Base-by-base conservation (phyloP, 1,140 invertebrate genomes). In the Polypedilum pembai region DNA sequence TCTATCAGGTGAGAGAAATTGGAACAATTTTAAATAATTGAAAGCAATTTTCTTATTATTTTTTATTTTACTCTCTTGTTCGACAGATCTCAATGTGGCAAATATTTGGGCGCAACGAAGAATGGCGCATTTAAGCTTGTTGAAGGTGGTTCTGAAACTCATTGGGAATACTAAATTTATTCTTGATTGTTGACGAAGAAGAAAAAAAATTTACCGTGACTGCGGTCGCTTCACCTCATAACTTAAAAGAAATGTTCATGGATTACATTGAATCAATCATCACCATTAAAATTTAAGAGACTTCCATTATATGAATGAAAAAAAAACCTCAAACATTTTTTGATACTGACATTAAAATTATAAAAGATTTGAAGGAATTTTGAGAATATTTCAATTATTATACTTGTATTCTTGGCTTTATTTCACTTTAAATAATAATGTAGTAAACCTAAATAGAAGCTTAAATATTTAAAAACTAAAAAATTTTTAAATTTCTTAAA, bases 71-170 rank as follows among this genome's bases (percentile, higher is more conserved):
- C 2, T 33, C 20, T 69, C 12, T 74, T 2, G 7, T 33, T 40
- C 73, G 7, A 74, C 72, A 82, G 81, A 80, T 81, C 81, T 73
- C 77, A 79, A 74, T 84, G 86, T 75, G 92, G 93, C 65, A 87
- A 89, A 79, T 98, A 96, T 84, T 84, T 98, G 75, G 88, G 90
- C 75, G 94, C 95, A 74, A 94, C 94, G 79, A 98, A 98, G 85
- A 98, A 98, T 83, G 96, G 96, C 73, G 88, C 90, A 75, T 92
- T 98, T 85, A 91, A 91, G 80, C 87, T 96, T 45, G 90, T 91
- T 33, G 92, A 91, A 74, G 86, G 88, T 74, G 91, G 94, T 79
- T 87, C 90, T 78, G 88, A 90, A 77, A 96, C 94, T 75, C 92
- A 93, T 81, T 97, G 94, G 94, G 94, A 97, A 85, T 97, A 95